Evolutionary conservation across 2,797 vertebrate species (phyloP).

Genomic region (Falco peregrinus): DNA sequence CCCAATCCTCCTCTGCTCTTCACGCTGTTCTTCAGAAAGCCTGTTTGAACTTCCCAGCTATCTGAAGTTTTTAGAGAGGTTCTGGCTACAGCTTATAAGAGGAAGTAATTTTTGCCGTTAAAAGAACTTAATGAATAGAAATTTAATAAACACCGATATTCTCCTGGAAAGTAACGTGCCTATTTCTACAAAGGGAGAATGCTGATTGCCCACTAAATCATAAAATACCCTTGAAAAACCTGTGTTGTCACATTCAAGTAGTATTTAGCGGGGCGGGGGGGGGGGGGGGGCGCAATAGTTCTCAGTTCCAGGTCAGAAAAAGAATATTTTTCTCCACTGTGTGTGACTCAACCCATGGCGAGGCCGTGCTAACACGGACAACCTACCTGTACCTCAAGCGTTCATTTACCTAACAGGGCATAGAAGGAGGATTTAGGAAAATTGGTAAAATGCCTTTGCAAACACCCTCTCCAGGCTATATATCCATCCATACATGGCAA

Average conservation of each 20-base stretch:
- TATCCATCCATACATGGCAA: neutral
- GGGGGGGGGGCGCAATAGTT: too few species aligned
- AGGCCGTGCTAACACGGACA: neutral
- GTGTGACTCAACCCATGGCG: neutral
- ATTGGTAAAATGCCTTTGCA: neutral
- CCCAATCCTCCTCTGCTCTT: neutral
- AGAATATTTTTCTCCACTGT: neutral
- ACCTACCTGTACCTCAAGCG: neutral
- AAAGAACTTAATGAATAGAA: neutral
- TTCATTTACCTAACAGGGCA: neutral
- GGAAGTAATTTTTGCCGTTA: neutral
- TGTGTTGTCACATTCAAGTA: neutral
- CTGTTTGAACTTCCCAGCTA: neutral
- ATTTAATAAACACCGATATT: neutral
- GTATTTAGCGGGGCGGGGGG: neutral
- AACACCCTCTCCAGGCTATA: neutral
- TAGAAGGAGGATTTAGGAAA: neutral
- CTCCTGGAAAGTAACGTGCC: neutral
- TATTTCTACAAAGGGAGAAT: neutral
- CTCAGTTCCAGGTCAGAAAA: neutral
- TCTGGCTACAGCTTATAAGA: neutral
- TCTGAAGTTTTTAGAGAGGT: neutral
- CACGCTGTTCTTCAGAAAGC: neutral
- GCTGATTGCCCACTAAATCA: neutral
- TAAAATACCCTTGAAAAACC: neutral